Evolutionary conservation across 2,888 invertebrate species (phyloP), one percentile per base, ranked within the genome.

Genomic region (Cataglyphis altisquamis): DNA sequence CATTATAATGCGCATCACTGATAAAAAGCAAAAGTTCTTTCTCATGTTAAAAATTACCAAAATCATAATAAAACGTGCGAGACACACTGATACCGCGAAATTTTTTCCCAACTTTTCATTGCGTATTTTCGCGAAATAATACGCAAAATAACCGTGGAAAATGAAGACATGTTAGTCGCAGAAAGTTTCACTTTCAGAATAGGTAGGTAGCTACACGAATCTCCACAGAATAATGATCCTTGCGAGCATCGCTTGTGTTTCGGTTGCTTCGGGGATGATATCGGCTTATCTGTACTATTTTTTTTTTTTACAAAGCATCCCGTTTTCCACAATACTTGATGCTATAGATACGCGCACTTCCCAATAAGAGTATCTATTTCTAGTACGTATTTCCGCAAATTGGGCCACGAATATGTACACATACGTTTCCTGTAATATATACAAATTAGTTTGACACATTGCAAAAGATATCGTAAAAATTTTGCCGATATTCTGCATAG

Each of bases 251-350:
- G 70, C 73, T 67, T 78, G 77, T 87, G 85, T 80, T 52, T 81
- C 60, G 74, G 67, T 81, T 85, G 88, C 85, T 77, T 85, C 82
- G 80, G 73, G 86, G 63, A 88, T 82, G 74, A 36, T 81, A 39
- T 32, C 73, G 73, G 77, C 83, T 84, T 57, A 67, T 70, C 66
- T 78, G 8, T 48, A 36, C 6, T 48, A 21, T 63, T 67, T 72
- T 63, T 48, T 80, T 80, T 67, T 72, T 63, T 48, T 80, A 72
- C 80, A 73, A 84, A 84, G 68, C 85, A 88, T 57, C 73, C 68
- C 67, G 41, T 75, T 45, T 45, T 21, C 72, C 45, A 86, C 82
- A 82, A 88, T 86, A 63, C 48, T 64, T 21, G 52, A 55, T 62
- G 68, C 68, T 87, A 62, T 70, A 68, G 72, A 84, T 74, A 73